Conservation (phyloP, 2,113 vertebrate genomes). For the Oophaga pumilio region DNA sequence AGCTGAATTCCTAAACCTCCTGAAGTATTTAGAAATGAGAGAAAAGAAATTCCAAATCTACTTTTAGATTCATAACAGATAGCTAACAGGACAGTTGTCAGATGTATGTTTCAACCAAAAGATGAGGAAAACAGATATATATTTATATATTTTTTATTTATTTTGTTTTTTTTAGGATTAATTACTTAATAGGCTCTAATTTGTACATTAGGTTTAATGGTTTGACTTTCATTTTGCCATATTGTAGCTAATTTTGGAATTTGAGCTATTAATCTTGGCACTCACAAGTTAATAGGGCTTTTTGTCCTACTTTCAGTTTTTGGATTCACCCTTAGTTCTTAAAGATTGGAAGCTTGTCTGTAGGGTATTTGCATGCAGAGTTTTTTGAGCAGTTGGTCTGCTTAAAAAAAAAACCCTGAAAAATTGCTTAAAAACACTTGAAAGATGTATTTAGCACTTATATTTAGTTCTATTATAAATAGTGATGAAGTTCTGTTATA, state of each 20-base stretch:
- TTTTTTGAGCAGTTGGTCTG: too few relatives aligned
- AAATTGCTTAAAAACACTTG: too few relatives aligned
- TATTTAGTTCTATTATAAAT: too few relatives aligned
- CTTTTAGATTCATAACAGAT: constrained; percentile 69
- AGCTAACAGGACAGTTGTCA: constrained; percentile 65
- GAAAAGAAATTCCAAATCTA: constrained; percentile 68
- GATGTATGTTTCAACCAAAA: constrained; percentile 61
- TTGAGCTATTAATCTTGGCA: neutral
- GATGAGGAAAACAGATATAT: constrained; percentile 61
- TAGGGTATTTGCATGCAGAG: too few relatives aligned
- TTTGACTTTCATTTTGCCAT: neutral
- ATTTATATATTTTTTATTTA: constrained; percentile 61
- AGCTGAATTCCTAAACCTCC: constrained; percentile 70
- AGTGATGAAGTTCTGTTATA: too few relatives aligned
- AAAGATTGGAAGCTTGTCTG: neutral
- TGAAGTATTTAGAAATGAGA: constrained; percentile 69
- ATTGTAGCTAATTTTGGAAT: neutral
- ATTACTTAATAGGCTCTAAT: neutral
- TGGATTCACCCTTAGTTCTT: neutral
- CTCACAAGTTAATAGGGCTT: neutral
- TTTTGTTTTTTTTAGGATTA: neutral
- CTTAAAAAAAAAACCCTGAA: too few relatives aligned
- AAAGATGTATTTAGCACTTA: too few relatives aligned
- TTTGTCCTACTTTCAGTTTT: neutral
- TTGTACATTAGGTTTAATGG: neutral